Evolutionary conservation across 2,797 vertebrate genomes (phyloP), one percentile per base, ranked within the genome.

Genomic region (Vultur gryphus): DNA sequence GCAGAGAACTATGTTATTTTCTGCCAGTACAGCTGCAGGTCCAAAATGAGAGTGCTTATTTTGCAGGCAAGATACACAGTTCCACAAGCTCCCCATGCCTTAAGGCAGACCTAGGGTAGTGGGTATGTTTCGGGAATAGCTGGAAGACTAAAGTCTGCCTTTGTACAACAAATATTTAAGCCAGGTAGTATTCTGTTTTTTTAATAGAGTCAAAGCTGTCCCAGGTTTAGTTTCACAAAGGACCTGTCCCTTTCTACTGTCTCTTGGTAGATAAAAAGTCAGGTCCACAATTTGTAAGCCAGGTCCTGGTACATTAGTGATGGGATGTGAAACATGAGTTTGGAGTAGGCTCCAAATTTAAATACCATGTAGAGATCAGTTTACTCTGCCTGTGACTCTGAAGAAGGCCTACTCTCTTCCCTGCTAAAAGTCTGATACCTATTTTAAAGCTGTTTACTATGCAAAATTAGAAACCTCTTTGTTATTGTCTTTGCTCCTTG

Each of bases 301-400:
- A 48, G 6, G 6, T 64, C 52, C 52, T 65, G 55, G 55, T 70
- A 25, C 25, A 16, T 58, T 55, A 59, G 55, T 57, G 64, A 75
- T 46, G 41, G 69, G 81, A 87, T 54, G 44, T 89, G 93, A 97
- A 97, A 96, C 87, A 52, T 31, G 96, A 96, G 89, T 96, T 92
- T 91, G 84, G 73, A 79, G 51, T 31, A 70, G 72, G 58, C 33
- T 61, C 67, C 55, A 86, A 93, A 97, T 82, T 87, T 86, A 97
- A 97, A 94, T 97, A 96, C 19, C 88, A 43, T 2, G 0, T 87
- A 90, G 81, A 90, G 80, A 92, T 97, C 96, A 95, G 70, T 71
- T 97, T 95, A 70, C 91, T 72, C 78, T 75, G 58, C 14, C 33
- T 77, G 64, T 79, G 78, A 61, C 28, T 4, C 67, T 16, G 69